Conservation (phyloP, 2,113 vertebrate genomes). For the Orthonyx spaldingii region DNA sequence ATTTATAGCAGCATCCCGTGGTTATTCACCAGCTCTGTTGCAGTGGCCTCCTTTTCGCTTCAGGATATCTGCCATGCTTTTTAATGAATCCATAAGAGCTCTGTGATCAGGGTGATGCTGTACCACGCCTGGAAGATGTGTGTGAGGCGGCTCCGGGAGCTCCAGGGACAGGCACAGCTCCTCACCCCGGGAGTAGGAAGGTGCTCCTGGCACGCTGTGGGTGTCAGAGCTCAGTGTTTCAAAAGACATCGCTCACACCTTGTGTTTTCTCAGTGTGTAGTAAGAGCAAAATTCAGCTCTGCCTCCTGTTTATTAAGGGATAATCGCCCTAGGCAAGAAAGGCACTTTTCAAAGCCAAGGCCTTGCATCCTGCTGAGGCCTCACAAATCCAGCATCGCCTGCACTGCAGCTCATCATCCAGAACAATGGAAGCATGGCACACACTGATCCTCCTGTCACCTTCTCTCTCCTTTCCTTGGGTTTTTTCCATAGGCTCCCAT, state of each 20-base stretch:
- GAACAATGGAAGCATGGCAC: background rate
- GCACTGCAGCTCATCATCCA: background rate
- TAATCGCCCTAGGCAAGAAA: background rate
- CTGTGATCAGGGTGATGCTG: background rate
- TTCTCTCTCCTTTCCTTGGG: background rate
- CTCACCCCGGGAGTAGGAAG: rapidly evolving
- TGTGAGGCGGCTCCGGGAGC: rapidly evolving
- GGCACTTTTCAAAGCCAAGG: background rate
- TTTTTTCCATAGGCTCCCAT: background rate
- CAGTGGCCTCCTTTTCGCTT: background rate
- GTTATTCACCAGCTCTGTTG: slow-evolving; percentile 16
- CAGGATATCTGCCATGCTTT: background rate
- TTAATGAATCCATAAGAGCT: rapidly evolving
- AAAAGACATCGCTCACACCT: background rate
- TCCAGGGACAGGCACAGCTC: background rate
- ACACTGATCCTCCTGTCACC: background rate
- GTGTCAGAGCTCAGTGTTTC: background rate
- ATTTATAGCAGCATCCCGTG: slow-evolving; percentile 16
- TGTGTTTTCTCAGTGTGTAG: background rate
- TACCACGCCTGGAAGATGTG: rapidly evolving
- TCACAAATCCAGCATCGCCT: background rate
- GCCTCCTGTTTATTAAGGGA: background rate
- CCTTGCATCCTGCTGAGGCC: rapidly evolving
- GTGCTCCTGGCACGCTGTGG: background rate
- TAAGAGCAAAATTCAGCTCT: background rate